Percentiles rank a stretch among this genome's conserved stretches.
phyloP scores from a whole-genome alignment of 2,888 invertebrate species.

The Chaetogeoica ovagalla region DNA sequence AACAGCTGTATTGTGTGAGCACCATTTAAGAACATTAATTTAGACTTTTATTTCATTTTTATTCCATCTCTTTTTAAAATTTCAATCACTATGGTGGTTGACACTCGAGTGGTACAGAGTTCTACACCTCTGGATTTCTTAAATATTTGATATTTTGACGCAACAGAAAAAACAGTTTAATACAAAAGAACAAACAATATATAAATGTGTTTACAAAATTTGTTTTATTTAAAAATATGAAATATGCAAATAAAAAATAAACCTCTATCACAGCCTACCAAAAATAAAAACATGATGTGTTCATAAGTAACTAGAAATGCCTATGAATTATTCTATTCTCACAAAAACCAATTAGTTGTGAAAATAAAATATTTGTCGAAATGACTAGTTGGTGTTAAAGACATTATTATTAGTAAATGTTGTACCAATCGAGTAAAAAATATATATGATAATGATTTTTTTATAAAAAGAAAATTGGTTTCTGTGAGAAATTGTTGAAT shows the following conservation, averaged over 20 bases:
- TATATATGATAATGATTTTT: neutral
- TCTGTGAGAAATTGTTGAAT: neutral
- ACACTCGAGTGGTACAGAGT: no score
- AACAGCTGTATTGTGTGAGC: no score
- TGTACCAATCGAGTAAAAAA: neutral
- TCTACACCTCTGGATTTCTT: no score
- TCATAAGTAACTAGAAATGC: conserved; percentile 4
- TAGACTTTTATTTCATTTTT: no score
- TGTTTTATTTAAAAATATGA: conserved; percentile 48
- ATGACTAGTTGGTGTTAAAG: neutral
- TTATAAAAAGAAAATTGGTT: neutral
- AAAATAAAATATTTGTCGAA: neutral
- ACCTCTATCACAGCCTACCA: conserved; percentile 49
- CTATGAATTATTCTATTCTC: neutral
- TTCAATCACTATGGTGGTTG: no score
- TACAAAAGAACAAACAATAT: no score
- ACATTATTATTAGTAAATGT: conserved; percentile 1
- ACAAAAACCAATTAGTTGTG: conserved; percentile 22
- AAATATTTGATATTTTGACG: no score
- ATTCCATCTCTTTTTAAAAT: no score
- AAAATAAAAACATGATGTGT: conserved; percentile 1
- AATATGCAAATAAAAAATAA: conserved; percentile 31
- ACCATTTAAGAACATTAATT: no score
- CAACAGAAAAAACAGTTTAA: no score
- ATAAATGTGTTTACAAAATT: conserved; percentile 15